Percentiles rank a stretch among this genome's conserved stretches.
Evolutionary conservation across 2,797 vertebrate species (phyloP).

Genomic region (Mus minutoides): DNA sequence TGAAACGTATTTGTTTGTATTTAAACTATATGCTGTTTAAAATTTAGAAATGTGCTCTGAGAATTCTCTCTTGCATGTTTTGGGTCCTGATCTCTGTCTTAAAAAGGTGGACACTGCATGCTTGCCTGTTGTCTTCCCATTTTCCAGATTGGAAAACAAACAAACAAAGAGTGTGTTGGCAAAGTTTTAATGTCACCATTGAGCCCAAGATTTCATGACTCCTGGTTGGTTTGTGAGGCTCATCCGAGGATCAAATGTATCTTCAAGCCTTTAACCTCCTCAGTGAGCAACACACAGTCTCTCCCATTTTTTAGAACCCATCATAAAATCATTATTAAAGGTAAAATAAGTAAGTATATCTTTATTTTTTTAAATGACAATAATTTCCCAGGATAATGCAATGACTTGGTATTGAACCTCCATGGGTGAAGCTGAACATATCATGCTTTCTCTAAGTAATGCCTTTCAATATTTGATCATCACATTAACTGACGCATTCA

Average conservation of each 20-base stretch:
- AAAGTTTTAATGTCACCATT: background rate
- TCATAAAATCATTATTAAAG: conserved; percentile 9
- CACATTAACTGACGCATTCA: conserved; percentile 1
- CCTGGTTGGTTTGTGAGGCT: background rate
- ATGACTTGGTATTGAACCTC: background rate
- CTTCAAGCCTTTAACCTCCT: background rate
- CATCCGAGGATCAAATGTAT: background rate
- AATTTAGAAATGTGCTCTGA: conserved; percentile 5
- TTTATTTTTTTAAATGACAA: conserved; percentile 49
- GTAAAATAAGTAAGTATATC: background rate
- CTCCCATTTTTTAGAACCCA: background rate
- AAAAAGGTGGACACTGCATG: background rate
- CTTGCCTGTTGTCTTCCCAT: background rate
- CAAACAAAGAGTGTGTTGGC: background rate
- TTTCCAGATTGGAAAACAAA: background rate
- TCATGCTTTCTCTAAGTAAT: conserved; percentile 18
- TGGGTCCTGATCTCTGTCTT: background rate
- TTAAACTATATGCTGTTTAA: background rate
- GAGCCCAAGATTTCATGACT: background rate
- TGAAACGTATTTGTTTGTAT: background rate
- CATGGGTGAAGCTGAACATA: conserved; percentile 1
- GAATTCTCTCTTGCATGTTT: background rate
- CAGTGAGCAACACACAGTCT: background rate
- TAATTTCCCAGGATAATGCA: background rate
- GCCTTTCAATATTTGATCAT: conserved; percentile 53